phyloP scores from a whole-genome alignment of 2,113 vertebrate species.

The Grallaria varia region DNA sequence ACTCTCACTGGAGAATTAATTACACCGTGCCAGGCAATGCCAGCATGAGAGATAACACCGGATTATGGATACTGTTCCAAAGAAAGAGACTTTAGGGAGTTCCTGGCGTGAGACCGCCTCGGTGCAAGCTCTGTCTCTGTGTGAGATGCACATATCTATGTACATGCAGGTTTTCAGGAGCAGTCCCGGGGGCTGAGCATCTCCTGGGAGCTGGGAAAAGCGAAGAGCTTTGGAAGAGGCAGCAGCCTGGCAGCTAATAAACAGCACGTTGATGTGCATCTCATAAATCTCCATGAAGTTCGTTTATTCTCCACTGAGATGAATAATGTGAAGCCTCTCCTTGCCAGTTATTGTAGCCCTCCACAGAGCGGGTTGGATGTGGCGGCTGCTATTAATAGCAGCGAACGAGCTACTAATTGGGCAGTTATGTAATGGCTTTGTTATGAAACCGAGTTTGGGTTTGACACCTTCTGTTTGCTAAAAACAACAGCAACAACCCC shows the following conservation, averaged over 20 bases:
- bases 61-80: neutral
- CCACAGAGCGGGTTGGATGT: neutral
- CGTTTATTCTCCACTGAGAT: neutral
- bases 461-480: constrained; percentile 60
- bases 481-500: neutral
- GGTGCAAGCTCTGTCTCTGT: neutral
- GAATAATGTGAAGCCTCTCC: constrained; percentile 10
- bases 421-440: constrained; percentile 53
- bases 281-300: neutral
- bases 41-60: neutral
- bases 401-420: constrained; percentile 60
- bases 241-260: neutral
- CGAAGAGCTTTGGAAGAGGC: neutral
- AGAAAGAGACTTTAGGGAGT: neutral
- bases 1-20: neutral
- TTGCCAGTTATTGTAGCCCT: neutral
- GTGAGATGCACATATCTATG: neutral
- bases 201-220: neutral
- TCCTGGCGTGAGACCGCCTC: neutral
- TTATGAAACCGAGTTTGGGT: constrained; percentile 47
- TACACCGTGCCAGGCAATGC: neutral
- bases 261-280: neutral
- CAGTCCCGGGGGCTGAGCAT: neutral
- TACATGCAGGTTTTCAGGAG: neutral
- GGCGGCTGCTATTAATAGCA: constrained; percentile 63